Base-by-base conservation (phyloP, 2,113 vertebrate genomes). In the Psammodynastes pulverulentus region DNA sequence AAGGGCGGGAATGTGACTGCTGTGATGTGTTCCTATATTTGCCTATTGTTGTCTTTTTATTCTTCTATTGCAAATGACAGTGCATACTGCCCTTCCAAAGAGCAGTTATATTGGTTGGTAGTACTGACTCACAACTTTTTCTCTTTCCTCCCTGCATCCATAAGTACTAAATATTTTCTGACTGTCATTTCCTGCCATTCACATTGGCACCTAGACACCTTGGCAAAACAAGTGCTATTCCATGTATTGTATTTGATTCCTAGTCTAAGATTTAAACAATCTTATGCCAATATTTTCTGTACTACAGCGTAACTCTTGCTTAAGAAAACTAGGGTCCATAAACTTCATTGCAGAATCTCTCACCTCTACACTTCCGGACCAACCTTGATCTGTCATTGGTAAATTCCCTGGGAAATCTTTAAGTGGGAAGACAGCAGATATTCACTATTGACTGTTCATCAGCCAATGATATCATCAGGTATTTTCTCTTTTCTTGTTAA, bases 1-100 rank as follows among this genome's bases (percentile, higher is more conserved):
- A 93, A 96, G 92, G 96, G 95, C 0, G 91, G 95, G 93, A 95
- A 79, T 90, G 91, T 94, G 24, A 79, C 72, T 91, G 29, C 88
- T 91, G 92, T 93, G 9, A 79, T 88, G 49, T 92, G 91, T 96
- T 95, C 94, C 67, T 93, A 96, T 95, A 96, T 95, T 92, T 92
- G 92, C 23, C 92, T 92, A 86, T 84, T 91, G 89, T 91, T 58
- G 89, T 23, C 24, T 21, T 49, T 54, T 87, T 53, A 46, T 84
- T 29, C 34, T 85, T 1, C 45, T n/a, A n/a, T 51, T 90, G 87
- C 72, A 56, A 45, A 90, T n/a, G 52, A 91, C 15, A 91, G 84
- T 84, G 62, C 43, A 91, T 85, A 46, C 91, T 4, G 85, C 52
- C 88, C 3, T 72, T 85, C 49, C 87, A 46, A 52, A 0, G 21